A percentile compares a stretch with the other conserved stretches of the same genome.
phyloP scores from a whole-genome alignment of 2,888 invertebrate species.

The Chymomyza caudatula region DNA sequence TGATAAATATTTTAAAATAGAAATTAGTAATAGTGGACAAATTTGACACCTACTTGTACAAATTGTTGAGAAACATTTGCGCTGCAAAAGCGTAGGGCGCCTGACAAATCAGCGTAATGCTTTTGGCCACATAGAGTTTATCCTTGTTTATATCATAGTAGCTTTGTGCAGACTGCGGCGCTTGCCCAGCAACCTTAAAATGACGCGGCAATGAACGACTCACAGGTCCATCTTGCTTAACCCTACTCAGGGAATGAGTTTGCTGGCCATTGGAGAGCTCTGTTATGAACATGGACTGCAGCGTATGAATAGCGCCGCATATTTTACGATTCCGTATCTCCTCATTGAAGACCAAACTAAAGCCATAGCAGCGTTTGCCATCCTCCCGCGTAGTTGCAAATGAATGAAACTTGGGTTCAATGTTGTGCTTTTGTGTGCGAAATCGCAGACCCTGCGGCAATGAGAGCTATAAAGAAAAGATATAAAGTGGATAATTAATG shows the following conservation, averaged over 20 bases:
- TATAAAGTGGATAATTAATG: neutral
- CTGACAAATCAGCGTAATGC: slow-evolving; percentile 94
- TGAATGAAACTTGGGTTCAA: slow-evolving; percentile 94
- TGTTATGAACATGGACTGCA: slow-evolving; percentile 91
- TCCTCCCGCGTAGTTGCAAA: slow-evolving; percentile 98
- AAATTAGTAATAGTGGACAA: neutral
- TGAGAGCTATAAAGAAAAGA: slow-evolving; percentile 85
- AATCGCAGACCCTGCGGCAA: slow-evolving; percentile 96
- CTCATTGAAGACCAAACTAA: slow-evolving; percentile 96
- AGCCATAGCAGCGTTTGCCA: slow-evolving; percentile 95
- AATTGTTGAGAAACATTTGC: slow-evolving; percentile 90
- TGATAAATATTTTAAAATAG: neutral
- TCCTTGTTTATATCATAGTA: slow-evolving; percentile 97
- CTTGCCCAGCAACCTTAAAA: slow-evolving; percentile 89
- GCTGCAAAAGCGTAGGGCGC: slow-evolving; percentile 93
- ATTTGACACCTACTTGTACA: slow-evolving; percentile 87
- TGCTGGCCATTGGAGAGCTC: slow-evolving; percentile 91
- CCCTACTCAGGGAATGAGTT: slow-evolving; percentile 81
- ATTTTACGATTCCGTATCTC: slow-evolving; percentile 95
- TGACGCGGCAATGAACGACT: slow-evolving; percentile 93
- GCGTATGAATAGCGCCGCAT: slow-evolving; percentile 96
- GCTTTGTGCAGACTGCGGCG: slow-evolving; percentile 87
- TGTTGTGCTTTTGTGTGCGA: slow-evolving; percentile 93
- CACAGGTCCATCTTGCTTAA: slow-evolving; percentile 82
- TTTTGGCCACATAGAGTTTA: slow-evolving; percentile 96